These are phyloP conservation scores for Beaufortia kweichowensis DNA, from an alignment of 2,113 vertebrate species.

Conservation along the genomic window DNA sequence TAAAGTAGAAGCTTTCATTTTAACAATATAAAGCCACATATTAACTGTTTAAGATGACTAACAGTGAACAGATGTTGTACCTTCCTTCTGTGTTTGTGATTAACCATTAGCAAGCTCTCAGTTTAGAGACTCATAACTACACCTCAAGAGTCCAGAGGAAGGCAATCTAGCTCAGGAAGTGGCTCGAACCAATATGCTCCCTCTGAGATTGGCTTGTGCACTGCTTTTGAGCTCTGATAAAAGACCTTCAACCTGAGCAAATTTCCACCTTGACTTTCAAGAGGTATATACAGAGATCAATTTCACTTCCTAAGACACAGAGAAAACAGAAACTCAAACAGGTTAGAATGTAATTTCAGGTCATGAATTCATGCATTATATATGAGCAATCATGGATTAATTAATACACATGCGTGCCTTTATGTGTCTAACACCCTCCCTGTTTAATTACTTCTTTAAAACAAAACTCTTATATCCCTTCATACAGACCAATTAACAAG, in stretches of 20 bases:
- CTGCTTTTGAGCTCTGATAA: slow-evolving; percentile 32
- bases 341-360: not conserved
- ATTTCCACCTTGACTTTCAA: slow-evolving; percentile 21
- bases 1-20: too few species aligned
- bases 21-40: not conserved
- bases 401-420: not conserved
- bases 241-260: slow-evolving; percentile 25
- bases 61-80: slow-evolving; percentile 2
- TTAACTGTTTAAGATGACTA: not conserved
- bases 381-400: not conserved
- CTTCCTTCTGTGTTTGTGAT: slow-evolving; percentile 27
- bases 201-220: slow-evolving; percentile 34
- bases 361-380: not conserved
- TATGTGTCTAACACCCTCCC: not conserved
- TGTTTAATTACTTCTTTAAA: not conserved
- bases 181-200: slow-evolving; percentile 24
- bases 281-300: not conserved
- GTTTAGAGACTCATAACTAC: slow-evolving; percentile 31
- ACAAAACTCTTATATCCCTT: slow-evolving; percentile 63
- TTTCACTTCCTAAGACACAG: not conserved
- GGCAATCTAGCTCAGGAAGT: slow-evolving; percentile 50
- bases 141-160: slow-evolving; percentile 40
- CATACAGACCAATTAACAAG: slow-evolving; percentile 54
- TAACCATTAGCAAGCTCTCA: slow-evolving; percentile 27
- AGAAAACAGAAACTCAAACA: not conserved